Evolutionary conservation across 2,888 invertebrate species (phyloP).

Genomic region (Netelia virgata): DNA sequence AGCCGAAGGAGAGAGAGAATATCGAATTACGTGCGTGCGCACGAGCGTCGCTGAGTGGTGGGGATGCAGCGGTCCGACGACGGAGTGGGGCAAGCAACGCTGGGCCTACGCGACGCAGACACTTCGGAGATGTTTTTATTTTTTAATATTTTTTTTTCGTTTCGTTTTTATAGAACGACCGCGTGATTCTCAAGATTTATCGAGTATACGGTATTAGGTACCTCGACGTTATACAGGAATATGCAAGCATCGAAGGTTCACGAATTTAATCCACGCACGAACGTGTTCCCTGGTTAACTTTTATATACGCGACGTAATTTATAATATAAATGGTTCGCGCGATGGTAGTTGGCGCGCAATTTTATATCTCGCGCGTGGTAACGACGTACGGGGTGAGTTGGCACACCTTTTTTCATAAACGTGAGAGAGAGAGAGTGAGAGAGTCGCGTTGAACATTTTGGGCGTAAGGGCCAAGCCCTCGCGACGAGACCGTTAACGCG

Average conservation of each 20-base stretch:
- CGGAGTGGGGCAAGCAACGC: no score
- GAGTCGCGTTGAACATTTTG: constrained; percentile 38
- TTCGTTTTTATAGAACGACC: constrained; percentile 11
- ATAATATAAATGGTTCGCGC: constrained; percentile 46
- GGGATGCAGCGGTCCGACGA: no score
- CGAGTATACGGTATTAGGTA: constrained; percentile 55
- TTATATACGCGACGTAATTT: constrained; percentile 45
- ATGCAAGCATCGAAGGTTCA: constrained; percentile 24
- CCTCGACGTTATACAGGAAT: neutral
- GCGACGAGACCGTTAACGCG: constrained; percentile 55
- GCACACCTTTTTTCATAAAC: constrained; percentile 27
- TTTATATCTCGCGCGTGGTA: constrained; percentile 33
- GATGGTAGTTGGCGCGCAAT: constrained; percentile 31
- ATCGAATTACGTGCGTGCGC: constrained; percentile 64
- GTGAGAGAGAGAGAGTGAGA: neutral
- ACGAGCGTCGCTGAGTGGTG: no score
- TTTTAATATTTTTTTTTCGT: neutral
- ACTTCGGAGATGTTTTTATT: no score
- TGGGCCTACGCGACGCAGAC: no score
- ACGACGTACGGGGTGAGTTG: constrained; percentile 18
- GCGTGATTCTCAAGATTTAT: constrained; percentile 60
- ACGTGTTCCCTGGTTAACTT: constrained; percentile 32
- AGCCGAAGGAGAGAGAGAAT: constrained; percentile 24
- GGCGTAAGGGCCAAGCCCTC: constrained; percentile 57
- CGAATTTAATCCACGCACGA: constrained; percentile 60